Base-by-base conservation (phyloP, 2,113 vertebrate genomes). In the Terrapene triunguis region DNA sequence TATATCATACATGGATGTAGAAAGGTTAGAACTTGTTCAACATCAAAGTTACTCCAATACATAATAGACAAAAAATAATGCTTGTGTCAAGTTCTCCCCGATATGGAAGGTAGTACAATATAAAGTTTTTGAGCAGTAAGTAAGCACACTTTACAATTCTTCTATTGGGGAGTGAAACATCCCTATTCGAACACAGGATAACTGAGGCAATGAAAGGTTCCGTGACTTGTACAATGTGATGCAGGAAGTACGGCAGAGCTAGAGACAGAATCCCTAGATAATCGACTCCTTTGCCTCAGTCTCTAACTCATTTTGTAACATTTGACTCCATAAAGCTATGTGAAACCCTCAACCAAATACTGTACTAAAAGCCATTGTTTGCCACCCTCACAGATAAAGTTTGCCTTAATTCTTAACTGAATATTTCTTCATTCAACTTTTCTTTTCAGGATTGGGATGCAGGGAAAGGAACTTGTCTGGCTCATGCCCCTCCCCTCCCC, bases 101-200 rank as follows among this genome's bases (percentile, higher is more conserved):
- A 35, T 65, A 65, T 65, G 62, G 16, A 42, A 92, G 55, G 8
- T 88, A 85, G 76, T 86, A 19, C 16, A 2, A 69, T 84, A 22
- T 19, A 1, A 21, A 22, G 16, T 42, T 14, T 89, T 91, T 22
- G 19, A 91, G 80, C 55, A 38, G 22, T 65, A 47, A 5, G 38
- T 24, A 55, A 92, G 10, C 27, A 88, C 2, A 1, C 0, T 0
- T 69, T 54, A 1, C 6, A 19, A 2, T 38, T 89, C n/a, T 85
- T 27, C 83, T 74, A 57, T 83, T 86, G n/a, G 47, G 32, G 48
- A 76, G 44, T 48, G 51, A 91, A 29, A 1, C 55, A 72, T 0
- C 48, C 78, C 24, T 78, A 47, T 27, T 78, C 8, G 13, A 24
- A 47, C 22, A 27, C 14, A 12, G 42, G 74, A 5, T 38, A 13